Conservation (phyloP, 2,888 invertebrate species). For the Ariolimax columbianus region DNA sequence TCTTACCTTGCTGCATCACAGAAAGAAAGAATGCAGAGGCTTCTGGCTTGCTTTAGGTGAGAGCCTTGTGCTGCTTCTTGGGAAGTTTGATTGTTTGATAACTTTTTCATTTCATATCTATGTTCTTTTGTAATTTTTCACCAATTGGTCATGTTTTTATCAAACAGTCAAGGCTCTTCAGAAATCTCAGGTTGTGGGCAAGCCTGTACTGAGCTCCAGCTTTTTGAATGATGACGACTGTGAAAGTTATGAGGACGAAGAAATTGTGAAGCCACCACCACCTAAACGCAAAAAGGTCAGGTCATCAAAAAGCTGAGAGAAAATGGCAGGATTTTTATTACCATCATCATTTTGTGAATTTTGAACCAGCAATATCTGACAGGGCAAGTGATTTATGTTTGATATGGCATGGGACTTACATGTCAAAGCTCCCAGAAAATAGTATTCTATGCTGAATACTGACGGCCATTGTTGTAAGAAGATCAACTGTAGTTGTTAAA, state of each 20-base stretch:
- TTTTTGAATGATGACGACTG: conserved; percentile 41
- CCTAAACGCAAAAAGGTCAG: conserved; percentile 53
- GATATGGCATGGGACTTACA: background rate
- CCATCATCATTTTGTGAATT: background rate
- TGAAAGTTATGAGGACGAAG: conserved; percentile 51
- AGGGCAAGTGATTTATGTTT: background rate
- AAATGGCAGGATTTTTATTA: background rate
- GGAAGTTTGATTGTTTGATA: too few relatives aligned
- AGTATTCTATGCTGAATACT: background rate
- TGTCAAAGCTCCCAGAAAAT: background rate
- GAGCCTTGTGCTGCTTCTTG: too few relatives aligned
- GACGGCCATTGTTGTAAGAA: background rate
- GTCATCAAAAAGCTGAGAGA: conserved; percentile 50
- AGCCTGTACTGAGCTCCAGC: conserved; percentile 31
- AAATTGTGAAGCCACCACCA: conserved; percentile 40
- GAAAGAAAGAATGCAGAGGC: too few relatives aligned
- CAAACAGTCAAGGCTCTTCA: conserved; percentile 48
- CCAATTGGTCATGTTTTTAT: background rate
- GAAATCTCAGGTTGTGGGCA: conserved; percentile 42
- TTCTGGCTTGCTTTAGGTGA: too few relatives aligned
- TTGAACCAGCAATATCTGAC: background rate
- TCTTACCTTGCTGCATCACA: too few relatives aligned
- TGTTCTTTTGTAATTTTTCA: too few relatives aligned
- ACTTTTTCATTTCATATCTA: too few relatives aligned
- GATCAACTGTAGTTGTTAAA: background rate